Base-by-base conservation (phyloP, 2,888 invertebrate genomes). In the Merodon equestris region DNA sequence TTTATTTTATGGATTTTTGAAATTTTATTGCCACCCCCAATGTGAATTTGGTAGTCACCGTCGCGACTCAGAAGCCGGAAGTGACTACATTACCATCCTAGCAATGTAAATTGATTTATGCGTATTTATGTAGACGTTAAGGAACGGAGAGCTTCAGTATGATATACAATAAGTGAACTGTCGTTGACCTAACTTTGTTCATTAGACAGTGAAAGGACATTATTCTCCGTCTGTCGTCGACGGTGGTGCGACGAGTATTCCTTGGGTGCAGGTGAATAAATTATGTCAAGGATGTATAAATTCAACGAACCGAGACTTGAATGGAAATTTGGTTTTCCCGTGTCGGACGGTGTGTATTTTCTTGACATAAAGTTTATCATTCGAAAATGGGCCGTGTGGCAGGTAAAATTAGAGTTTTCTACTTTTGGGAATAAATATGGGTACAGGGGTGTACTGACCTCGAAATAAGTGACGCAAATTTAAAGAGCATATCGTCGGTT, bases 1-100 rank as follows among this genome's bases (percentile, higher is more conserved):
- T 77, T 77, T 72, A 77, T 77, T 77, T 67, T 61, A 77, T 77
- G 67, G 72, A 77, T 77, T 77, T n/a, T 77, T 77, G 72, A 77
- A 77, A 77, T 67, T 77, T 72, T 63, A 77, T 77, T 77, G 58
- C 72, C 61, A 67, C 48, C 38, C n/a, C 72, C 53, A 57, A 53
- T 18, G 61, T 56, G 67, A 77, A 67, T 77, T 67, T 77, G 51
- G 63, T 68, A 17, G 51, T 47, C 19, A 42, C 15, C 53, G 61
- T 61, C 47, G 44, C 42, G 57, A 63, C 61, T 61, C 67, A 73
- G 72, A 77, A 63, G 67, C 72, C 77, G 72, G 77, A 77, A 77
- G 77, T 73, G 67, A 77, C 72, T 77, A 77, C 67, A 72, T 73
- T 67, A 73, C 72, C 67, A 61, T 58, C 72, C 57, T 66, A 61